Conservation (phyloP, 2,113 vertebrate genomes). For the Oncorhynchus keta region DNA sequence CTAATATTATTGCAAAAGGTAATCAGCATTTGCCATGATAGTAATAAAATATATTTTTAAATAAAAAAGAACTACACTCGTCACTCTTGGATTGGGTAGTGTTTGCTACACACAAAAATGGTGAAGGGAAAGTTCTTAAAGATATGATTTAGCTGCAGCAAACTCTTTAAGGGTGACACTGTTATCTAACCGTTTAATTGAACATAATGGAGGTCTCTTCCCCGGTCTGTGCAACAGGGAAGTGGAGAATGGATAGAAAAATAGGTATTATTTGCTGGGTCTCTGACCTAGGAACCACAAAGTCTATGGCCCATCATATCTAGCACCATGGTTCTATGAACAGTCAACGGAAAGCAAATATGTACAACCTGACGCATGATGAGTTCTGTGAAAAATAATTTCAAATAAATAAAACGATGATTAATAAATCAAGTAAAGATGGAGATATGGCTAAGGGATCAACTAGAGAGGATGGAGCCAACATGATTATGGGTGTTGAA, state of each 20-base stretch:
- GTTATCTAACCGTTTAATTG: constrained; percentile 25
- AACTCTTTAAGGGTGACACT: background rate
- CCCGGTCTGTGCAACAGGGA: background rate
- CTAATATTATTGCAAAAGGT: constrained; percentile 58
- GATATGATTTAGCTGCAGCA: constrained; percentile 21
- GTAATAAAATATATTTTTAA: no score
- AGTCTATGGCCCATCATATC: constrained; percentile 26
- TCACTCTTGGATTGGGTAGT: constrained; percentile 70
- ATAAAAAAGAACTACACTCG: constrained; percentile 37
- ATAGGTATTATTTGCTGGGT: constrained; percentile 46
- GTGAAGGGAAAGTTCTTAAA: constrained; percentile 6
- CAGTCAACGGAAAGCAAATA: constrained; percentile 34
- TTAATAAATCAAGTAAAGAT: constrained; percentile 29
- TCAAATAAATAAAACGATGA: constrained; percentile 8
- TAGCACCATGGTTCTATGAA: constrained; percentile 63
- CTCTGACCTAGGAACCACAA: background rate
- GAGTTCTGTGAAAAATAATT: background rate
- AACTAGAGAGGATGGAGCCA: constrained; percentile 38
- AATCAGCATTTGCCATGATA: constrained; percentile 49
- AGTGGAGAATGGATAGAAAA: constrained; percentile 9
- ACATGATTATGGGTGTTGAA: constrained; percentile 37
- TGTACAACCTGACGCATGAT: constrained; percentile 27
- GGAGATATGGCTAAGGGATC: constrained; percentile 59
- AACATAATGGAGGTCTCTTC: constrained; percentile 9
- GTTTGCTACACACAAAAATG: constrained; percentile 66